Percentiles rank a stretch among this genome's conserved stretches.
Evolutionary conservation across 2,888 invertebrate genomes (phyloP).

Genomic region (Drosophila siamana): DNA sequence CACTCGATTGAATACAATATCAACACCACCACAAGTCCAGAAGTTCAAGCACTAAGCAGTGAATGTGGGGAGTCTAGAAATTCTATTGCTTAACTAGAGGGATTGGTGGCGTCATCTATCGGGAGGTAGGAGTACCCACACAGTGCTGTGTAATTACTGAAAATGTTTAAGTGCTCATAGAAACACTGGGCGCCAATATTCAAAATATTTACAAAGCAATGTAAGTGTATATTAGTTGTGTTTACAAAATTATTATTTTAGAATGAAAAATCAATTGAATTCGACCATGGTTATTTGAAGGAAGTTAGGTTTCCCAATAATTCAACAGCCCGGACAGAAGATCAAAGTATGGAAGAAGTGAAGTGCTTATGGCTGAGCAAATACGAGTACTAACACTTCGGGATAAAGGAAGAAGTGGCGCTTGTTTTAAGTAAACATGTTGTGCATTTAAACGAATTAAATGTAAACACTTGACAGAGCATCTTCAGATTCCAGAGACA

Average conservation of each 20-base stretch:
- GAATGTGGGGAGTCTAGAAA: not conserved
- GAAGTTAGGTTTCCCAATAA: not conserved
- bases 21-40: too few relatives aligned
- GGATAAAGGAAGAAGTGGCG: conserved; percentile 7
- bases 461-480: conserved; percentile 51
- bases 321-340: too few relatives aligned
- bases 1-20: too few relatives aligned
- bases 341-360: too few relatives aligned
- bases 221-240: not conserved
- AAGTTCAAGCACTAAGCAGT: not conserved
- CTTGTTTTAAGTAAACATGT: conserved; percentile 43
- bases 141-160: not conserved
- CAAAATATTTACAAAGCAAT: not conserved
- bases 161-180: not conserved
- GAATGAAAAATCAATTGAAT: too few relatives aligned
- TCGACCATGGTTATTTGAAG: not conserved
- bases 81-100: not conserved
- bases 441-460: conserved; percentile 56
- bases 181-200: not conserved
- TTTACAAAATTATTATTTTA: not conserved
- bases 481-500: conserved; percentile 33
- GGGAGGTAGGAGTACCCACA: not conserved
- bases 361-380: conserved; percentile 23
- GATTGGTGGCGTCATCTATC: not conserved
- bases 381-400: conserved; percentile 24